Conservation (phyloP, 2,113 vertebrate genomes). For the Pachycephala philippinensis region DNA sequence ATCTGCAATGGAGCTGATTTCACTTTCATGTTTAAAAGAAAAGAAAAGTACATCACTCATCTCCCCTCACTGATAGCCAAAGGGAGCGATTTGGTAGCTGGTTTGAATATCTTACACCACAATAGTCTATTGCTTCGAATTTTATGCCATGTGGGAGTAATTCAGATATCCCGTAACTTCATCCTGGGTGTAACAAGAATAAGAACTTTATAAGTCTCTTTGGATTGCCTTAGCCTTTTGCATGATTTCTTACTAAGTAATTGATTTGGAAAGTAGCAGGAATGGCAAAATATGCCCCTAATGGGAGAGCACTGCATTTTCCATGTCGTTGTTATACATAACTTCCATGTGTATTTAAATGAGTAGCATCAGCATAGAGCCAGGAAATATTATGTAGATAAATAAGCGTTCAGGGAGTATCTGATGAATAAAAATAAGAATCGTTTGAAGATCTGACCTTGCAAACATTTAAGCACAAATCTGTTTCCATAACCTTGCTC, state of each 20-base stretch:
- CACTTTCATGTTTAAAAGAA: background rate
- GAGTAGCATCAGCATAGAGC: background rate
- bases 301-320: conserved; percentile 21
- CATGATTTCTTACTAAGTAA: background rate
- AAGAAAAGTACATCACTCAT: background rate
- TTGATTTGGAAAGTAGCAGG: background rate
- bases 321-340: background rate
- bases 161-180: background rate
- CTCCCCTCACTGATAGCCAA: background rate
- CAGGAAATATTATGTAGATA: background rate
- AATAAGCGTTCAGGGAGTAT: background rate
- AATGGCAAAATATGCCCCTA: conserved; percentile 3
- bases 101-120: background rate
- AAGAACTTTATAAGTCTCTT: background rate
- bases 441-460: background rate
- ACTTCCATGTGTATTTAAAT: conserved; percentile 9
- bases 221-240: background rate
- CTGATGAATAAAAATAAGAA: conserved; percentile 10
- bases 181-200: background rate
- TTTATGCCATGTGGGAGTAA: background rate
- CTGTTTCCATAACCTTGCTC: background rate
- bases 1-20: background rate
- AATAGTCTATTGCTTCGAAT: background rate
- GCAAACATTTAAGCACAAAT: background rate
- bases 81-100: background rate